These are phyloP conservation scores for Eulemur mongoz DNA, from an alignment of 2,797 vertebrate genomes.

Conservation along the genomic window DNA sequence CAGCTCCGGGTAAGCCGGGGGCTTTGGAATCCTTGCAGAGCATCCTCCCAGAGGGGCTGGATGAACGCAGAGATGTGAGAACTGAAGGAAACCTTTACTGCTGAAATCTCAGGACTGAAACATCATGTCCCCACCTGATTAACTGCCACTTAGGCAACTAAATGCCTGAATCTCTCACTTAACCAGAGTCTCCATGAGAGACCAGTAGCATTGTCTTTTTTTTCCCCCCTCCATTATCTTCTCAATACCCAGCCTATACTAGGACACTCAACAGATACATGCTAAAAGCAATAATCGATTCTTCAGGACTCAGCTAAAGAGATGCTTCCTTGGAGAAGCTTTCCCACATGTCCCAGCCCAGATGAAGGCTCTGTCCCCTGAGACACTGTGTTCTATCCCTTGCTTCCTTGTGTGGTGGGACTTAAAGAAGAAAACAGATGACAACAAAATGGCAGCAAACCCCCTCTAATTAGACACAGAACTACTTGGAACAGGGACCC, in stretches of 20 bases:
- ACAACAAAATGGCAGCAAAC: not conserved
- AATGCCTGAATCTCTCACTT: not conserved
- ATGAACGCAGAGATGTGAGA: not conserved
- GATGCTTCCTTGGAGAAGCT: not conserved
- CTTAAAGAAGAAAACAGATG: not conserved
- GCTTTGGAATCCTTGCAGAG: conserved; percentile 50
- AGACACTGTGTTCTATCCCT: not conserved
- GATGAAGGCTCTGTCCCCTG: not conserved
- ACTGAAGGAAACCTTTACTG: not conserved
- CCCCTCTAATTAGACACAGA: not conserved
- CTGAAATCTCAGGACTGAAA: not conserved
- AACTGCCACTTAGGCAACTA: not conserved
- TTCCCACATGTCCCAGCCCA: not conserved
- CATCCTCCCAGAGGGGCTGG: not conserved
- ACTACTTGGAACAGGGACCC: not conserved
- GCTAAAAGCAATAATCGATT: not conserved
- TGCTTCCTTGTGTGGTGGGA: not conserved
- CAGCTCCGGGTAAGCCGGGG: conserved; percentile 62
- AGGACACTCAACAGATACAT: not conserved
- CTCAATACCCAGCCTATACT: not conserved
- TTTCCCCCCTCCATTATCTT: not conserved
- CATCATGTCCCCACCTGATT: not conserved
- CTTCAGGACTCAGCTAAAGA: not conserved
- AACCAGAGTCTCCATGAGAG: not conserved
- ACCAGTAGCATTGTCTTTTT: not conserved